These are phyloP conservation scores for Rhynchophorus ferrugineus DNA, from an alignment of 1,140 invertebrate species.

Conservation along the genomic window DNA sequence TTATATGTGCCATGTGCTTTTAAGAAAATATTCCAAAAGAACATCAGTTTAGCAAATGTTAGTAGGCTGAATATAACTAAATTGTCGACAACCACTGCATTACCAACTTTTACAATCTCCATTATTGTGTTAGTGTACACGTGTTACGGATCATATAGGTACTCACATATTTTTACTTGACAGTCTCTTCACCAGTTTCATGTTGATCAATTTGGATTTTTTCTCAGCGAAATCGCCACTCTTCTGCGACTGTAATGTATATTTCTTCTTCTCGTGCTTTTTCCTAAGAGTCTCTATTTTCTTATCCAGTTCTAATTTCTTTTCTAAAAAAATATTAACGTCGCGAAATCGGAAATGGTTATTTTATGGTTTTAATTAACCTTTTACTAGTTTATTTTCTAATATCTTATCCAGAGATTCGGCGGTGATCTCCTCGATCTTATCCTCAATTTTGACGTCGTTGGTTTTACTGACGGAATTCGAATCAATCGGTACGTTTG, in stretches of 20 bases:
- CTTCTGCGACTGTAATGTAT: constrained; percentile 52
- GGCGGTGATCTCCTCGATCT: constrained; percentile 55
- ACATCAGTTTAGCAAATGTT: too few species aligned
- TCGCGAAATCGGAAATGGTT: neutral
- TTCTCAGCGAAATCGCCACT: constrained; percentile 54
- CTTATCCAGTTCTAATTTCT: constrained; percentile 75
- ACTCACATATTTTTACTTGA: constrained; percentile 71
- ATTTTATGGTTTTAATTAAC: constrained; percentile 1
- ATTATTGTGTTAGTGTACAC: too few species aligned
- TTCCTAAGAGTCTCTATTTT: constrained; percentile 76
- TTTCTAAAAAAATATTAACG: constrained; percentile 46
- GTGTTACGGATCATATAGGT: too few species aligned
- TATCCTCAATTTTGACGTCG: constrained; percentile 28
- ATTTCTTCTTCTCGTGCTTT: constrained; percentile 78
- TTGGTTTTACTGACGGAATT: constrained; percentile 29
- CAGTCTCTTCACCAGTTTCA: constrained; percentile 67
- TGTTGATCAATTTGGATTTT: constrained; percentile 63
- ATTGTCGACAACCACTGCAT: too few species aligned
- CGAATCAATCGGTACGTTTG: constrained; percentile 12
- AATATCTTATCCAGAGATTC: constrained; percentile 75
- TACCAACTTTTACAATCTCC: too few species aligned
- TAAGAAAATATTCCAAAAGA: too few species aligned
- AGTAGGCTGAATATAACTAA: too few species aligned
- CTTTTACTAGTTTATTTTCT: constrained; percentile 58
- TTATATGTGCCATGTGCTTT: too few species aligned